Evolutionary conservation across 92 coral and sea anemone genomes (phyloP), one percentile per base, ranked within the genome.

Genomic region (Nematostella vectensis): DNA sequence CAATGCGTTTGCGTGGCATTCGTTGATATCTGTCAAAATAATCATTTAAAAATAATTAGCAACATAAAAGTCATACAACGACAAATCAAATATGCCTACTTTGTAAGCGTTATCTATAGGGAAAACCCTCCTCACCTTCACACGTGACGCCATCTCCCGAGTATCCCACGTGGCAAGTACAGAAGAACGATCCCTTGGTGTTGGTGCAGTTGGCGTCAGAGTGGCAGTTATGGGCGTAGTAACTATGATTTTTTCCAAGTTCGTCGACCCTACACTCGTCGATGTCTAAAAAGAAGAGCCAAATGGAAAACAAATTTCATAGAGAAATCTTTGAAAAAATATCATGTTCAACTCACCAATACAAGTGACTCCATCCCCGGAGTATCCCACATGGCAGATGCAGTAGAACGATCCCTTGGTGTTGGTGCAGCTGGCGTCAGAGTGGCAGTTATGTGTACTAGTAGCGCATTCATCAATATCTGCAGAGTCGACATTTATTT

Each of bases 111-210:
- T n/a, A n/a, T n/a, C n/a, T n/a, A n/a, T n/a, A n/a, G n/a, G n/a
- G n/a, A 33, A 15, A 33, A 33, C 8, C 6, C 6, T 33, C 40
- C 62, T 57, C 27, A 81, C 88, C 88, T 19, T 54, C 62, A 65
- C 94, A 84, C 62, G 45, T 63, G 75, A 84, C 83, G 47, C 94
- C 88, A 54, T 71, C 70, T 38, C 94, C 83, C 11, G 83, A 74
- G 58, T 85, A 85, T n/a, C 94, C 94, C 25, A 56, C 51, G 45
- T 80, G 79, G 68, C 94, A 84, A 45, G 72, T 84, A 72, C 94
- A 84, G 63, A 31, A 36, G 79, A 84, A 84, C 15, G 83, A 63
- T 30, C 94, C 94, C 59, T 74, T 71, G 53, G 74, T 70, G 77
- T 85, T 80, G 55, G 76, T 74, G 25, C 94, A 84, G 65, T 84